These are phyloP conservation scores for Tridacna crocea DNA, from an alignment of 2,888 invertebrate species.

Conservation along the genomic window DNA sequence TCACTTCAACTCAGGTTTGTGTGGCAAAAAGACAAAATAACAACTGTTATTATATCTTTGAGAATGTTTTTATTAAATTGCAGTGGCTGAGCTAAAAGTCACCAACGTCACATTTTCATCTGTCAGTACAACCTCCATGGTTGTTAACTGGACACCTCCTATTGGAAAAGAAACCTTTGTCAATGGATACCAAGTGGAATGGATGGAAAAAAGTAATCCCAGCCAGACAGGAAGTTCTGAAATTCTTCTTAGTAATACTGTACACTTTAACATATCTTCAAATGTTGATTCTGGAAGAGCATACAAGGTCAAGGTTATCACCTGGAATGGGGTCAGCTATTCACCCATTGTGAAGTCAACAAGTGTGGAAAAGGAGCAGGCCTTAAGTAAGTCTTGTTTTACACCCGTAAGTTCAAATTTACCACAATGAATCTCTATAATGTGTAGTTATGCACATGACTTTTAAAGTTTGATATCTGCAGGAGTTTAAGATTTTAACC, in stretches of 20 bases:
- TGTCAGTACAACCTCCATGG: constrained; percentile 20
- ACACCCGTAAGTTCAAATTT: too few species aligned
- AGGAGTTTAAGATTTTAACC: too few species aligned
- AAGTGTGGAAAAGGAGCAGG: constrained; percentile 16
- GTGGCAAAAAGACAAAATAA: background rate
- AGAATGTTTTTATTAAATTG: background rate
- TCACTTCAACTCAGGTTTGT: background rate
- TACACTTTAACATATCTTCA: background rate
- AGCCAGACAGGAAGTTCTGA: too few species aligned
- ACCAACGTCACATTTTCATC: background rate
- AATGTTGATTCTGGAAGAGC: constrained; percentile 23
- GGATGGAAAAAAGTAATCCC: constrained; percentile 19
- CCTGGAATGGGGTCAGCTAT: constrained; percentile 13
- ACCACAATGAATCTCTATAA: too few species aligned
- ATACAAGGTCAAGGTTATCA: constrained; percentile 24
- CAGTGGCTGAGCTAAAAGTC: background rate
- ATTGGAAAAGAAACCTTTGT: background rate
- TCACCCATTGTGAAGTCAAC: background rate
- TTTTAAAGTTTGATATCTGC: too few species aligned
- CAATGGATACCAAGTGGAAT: constrained; percentile 15
- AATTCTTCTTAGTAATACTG: background rate
- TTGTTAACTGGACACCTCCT: constrained; percentile 32
- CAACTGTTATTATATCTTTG: background rate
- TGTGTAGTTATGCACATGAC: too few species aligned
- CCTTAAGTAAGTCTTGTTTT: constrained; percentile 18